Base-by-base conservation (phyloP, 2,888 invertebrate genomes). In the Philaethria dido region DNA sequence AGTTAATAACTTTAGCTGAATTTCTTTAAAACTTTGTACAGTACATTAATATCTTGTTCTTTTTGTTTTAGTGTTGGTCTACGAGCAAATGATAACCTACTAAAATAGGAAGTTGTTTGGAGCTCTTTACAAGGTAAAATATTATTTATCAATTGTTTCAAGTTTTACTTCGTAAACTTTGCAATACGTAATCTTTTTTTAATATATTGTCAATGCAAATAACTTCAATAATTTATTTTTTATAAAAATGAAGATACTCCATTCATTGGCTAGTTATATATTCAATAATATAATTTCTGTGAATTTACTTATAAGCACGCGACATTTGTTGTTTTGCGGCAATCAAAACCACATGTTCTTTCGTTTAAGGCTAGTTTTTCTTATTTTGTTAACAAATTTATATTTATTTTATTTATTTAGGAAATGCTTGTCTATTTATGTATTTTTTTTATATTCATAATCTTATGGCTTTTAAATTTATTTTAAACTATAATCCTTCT, bases 291-390 rank as follows among this genome's bases (percentile, higher is more conserved):
- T 42, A 11, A 22, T 16, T 20, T n/a, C 36, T 2, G 22, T 39
- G 42, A 57, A 39, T n/a, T 57, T 57, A 8, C 22, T 57, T 39
- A 14, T 14, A 57, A 57, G 20, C 36, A 22, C 39, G 50, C 14
- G 50, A 50, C 8, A 20, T 42, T 39, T 42, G 22, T 39, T 57
- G 13, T 14, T n/a, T 42, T 42, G 20, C 20, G 3, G 20, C 36
- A 39, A 36, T 55, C 55, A 55, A 55, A 55, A 55, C 55, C 55
- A 55, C 55, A 55, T 55, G 55, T 55, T 55, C 13, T 13, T 0
- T 2, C 6, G 14, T 50, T n/a, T 20, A 14, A 20, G 22, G 50
- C 25, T 50, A 25, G 14, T 22, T 48, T 25, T 13, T 13, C 13
- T 1, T 39, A 39, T 39, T 11, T 2, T 3, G 13, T 11, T 22